Evolutionary conservation across 2,113 vertebrate species (phyloP).

Genomic region (Zingel zingel): DNA sequence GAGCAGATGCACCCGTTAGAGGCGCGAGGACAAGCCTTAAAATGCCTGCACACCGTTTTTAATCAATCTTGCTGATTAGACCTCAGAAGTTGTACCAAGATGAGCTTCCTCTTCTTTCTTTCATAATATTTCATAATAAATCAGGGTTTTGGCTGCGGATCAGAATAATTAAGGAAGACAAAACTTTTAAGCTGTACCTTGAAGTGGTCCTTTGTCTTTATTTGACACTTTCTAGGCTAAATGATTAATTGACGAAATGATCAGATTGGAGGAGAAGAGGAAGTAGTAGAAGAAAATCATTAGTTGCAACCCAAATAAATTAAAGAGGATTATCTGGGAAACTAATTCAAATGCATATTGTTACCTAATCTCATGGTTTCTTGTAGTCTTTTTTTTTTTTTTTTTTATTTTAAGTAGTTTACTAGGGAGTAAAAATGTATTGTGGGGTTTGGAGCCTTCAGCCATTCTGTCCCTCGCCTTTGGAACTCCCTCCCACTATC

Average conservation of each 20-base stretch:
- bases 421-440: not conserved
- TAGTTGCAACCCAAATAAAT: not conserved
- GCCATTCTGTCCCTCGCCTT: no score
- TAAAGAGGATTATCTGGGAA: slow-evolving; percentile 1
- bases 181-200: slow-evolving; percentile 8
- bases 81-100: not conserved
- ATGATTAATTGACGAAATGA: slow-evolving; percentile 30
- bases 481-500: no score
- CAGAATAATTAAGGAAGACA: slow-evolving; percentile 26
- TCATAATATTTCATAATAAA: not conserved
- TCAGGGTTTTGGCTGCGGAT: slow-evolving; percentile 11
- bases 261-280: slow-evolving; percentile 9
- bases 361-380: not conserved
- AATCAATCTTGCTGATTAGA: not conserved
- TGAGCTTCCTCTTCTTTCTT: not conserved
- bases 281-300: slow-evolving; percentile 6
- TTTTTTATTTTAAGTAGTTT: no score
- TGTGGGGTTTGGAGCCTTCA: no score
- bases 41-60: not conserved
- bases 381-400: not conserved
- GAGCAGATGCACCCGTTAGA: no score
- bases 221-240: slow-evolving; percentile 5
- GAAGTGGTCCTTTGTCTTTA: slow-evolving; percentile 33
- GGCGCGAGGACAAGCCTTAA: no score
- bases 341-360: slow-evolving; percentile 27